Percentiles rank a stretch among this genome's conserved stretches.
Evolutionary conservation across 2,888 invertebrate species (phyloP).

Genomic region (Troides oblongomaculatus): DNA sequence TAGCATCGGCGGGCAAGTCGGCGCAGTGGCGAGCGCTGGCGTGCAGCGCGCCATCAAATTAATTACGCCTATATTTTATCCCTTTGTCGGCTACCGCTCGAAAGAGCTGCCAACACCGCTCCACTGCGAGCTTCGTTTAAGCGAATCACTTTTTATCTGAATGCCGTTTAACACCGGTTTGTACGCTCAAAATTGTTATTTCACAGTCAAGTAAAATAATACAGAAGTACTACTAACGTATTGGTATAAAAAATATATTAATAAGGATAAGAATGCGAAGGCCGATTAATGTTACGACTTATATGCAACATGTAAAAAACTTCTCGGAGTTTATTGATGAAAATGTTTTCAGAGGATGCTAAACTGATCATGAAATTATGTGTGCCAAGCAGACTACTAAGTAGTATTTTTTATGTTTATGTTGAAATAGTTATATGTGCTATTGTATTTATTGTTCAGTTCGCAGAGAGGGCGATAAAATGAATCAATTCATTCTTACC

Average conservation of each 20-base stretch:
- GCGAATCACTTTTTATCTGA: constrained; percentile 31
- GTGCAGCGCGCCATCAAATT: constrained; percentile 52
- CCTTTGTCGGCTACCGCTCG: constrained; percentile 54
- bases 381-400: not conserved
- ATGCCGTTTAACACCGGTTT: constrained; percentile 28
- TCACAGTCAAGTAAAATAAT: not conserved
- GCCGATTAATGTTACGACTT: too few species aligned
- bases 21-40: constrained; percentile 36
- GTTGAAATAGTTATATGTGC: not conserved
- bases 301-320: too few species aligned
- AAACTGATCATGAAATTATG: too few species aligned
- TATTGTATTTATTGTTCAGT: constrained; percentile 17
- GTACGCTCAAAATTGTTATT: constrained; percentile 6
- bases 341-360: too few species aligned
- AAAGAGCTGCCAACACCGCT: constrained; percentile 37
- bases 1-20: constrained; percentile 29
- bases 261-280: too few species aligned
- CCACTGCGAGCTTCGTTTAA: constrained; percentile 29
- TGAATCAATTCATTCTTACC: constrained; percentile 20
- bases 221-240: not conserved
- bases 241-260: too few species aligned
- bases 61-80: constrained; percentile 59
- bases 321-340: too few species aligned
- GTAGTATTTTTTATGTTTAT: not conserved
- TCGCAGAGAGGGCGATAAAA: constrained; percentile 24